Conservation (phyloP, 1,140 invertebrate species). For the Oedothorax gibbosus region DNA sequence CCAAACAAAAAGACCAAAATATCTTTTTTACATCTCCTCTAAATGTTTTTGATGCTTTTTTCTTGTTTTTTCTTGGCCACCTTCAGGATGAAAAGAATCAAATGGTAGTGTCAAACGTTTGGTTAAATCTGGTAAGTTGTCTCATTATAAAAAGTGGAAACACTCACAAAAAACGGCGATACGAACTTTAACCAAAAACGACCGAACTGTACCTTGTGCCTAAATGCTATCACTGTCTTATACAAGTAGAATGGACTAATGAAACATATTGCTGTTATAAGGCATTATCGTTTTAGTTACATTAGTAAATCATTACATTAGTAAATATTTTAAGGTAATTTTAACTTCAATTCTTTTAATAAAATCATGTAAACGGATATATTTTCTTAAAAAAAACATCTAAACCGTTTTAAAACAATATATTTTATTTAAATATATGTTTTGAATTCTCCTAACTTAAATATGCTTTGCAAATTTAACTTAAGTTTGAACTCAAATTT, state of each 20-base stretch:
- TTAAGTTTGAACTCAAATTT: no score
- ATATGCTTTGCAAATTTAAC: no score
- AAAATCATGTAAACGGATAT: no score
- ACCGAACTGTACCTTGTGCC: slow-evolving; percentile 40
- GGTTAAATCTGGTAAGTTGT: slow-evolving; percentile 95
- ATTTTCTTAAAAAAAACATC: no score
- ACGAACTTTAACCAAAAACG: slow-evolving; percentile 52
- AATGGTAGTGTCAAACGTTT: slow-evolving; percentile 95
- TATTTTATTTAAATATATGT: no score
- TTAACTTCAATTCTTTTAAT: no score
- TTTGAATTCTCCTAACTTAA: no score
- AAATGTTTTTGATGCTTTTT: slow-evolving; percentile 62
- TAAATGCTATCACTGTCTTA: slow-evolving; percentile 45
- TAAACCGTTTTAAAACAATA: no score
- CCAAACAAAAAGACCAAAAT: slow-evolving; percentile 40
- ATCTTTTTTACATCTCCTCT: slow-evolving; percentile 53
- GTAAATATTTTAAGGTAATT: no score
- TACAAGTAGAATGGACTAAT: slow-evolving; percentile 19
- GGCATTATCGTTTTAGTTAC: no score
- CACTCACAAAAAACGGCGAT: slow-evolving; percentile 44
- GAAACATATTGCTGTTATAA: slow-evolving; percentile 11
- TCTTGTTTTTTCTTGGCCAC: slow-evolving; percentile 59
- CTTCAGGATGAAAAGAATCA: slow-evolving; percentile 86
- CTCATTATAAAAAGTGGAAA: slow-evolving; percentile 53
- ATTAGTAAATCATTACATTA: no score